Base-by-base conservation (phyloP, 2,797 vertebrate genomes). In the Amblyopsis hoosieri region DNA sequence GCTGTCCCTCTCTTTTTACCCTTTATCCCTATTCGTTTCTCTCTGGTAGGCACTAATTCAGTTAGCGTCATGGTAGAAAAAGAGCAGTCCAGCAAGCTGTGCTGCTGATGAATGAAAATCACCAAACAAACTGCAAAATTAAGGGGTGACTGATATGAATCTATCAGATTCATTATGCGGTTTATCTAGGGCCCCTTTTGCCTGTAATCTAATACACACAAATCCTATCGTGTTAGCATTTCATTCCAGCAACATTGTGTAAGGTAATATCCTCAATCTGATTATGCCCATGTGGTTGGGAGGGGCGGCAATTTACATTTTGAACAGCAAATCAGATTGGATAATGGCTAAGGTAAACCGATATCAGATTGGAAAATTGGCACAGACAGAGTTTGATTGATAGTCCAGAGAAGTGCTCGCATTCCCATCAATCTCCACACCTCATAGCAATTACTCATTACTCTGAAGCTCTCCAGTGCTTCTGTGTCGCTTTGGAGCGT, bases 171-270 rank as follows among this genome's bases (percentile, higher is more conserved):
- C 89, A 90, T 92, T 91, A 91, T 85, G 71, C 76, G 70, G 64
- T 72, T 85, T 83, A 87, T 83, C 72, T 74, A 66, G 66, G 84
- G 78, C 84, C 86, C 80, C 83, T 68, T 73, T 78, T 77, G 42
- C 45, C 60, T 50, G 66, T 92, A 92, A 92, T 91, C 85, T 83
- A 91, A 92, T 92, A 84, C 82, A 78, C 75, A 79, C 82, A 88
- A 89, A 91, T 88, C 87, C 85, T 77, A 90, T 87, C 76, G 80
- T 88, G 89, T 87, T 91, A 83, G 83, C 91, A 89, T 92, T 93
- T 93, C 85, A 92, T 93, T 92, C 78, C 78, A 58, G 81, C 72
- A 59, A 82, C 81, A 85, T 76, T 86, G 83, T 82, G 83, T 81
- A 86, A 91, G 67, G 86, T 82, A 88, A 90, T 91, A 91, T 89